Evolutionary conservation across 2,797 vertebrate genomes (phyloP), one percentile per base, ranked within the genome.

Genomic region (Molossus molossus): DNA sequence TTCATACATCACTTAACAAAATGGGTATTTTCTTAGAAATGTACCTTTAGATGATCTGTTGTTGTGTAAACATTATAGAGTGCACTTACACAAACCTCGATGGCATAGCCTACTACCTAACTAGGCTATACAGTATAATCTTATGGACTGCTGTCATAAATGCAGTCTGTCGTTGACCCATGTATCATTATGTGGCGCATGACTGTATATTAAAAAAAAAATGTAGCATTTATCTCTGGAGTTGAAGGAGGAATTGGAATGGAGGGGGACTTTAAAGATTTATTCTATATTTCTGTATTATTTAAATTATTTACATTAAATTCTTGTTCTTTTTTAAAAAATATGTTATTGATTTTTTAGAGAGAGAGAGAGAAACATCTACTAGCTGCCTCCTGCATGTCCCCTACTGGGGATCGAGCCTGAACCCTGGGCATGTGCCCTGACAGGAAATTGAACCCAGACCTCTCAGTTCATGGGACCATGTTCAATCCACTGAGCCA

Each of bases 281-380:
- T 33, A 18, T 25, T 91, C 20, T 64, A 29, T 58, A 82, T 21
- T 92, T 94, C 58, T 45, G 14, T 55, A 60, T 70, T 55, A 76
- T 55, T 69, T 81, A 89, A 92, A 69, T 55, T 20, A 86, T n/a
- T 92, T 81, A 58, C 5, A 62, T 76, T 90, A 76, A 64, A n/a
- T 53, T 84, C 50, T 13, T 53, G 50, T 53, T 53, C 11, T 9
- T 53, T 53, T 53, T 53, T 53, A 12, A 45, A 45, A 45, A 45
- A 45, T 45, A 45, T 45, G 40, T 45, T 45, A 45, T 45, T 45
- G 40, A 45, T 45, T 45, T 45, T 45, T 45, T 45, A 6, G 40
- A 45, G 40, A 45, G 40, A 45, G 40, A 45, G 40, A 45, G 40
- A 45, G 3, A 45, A 45, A 45, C 40, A 45, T 45, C 6, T 5